These are phyloP conservation scores for Dysmachus trigonus DNA, from an alignment of 2,888 invertebrate genomes.

Conservation along the genomic window DNA sequence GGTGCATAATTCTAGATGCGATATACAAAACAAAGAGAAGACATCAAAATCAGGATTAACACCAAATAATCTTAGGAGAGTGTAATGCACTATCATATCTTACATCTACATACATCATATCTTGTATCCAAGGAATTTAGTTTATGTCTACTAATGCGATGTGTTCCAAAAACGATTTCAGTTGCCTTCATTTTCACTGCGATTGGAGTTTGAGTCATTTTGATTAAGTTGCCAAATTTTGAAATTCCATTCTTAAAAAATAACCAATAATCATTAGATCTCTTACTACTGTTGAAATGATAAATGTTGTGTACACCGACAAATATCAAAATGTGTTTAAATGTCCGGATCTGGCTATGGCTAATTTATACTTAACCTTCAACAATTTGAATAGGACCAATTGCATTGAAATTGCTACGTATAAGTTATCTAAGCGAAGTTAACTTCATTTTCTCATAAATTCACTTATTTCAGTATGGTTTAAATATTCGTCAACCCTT, in stretches of 20 bases:
- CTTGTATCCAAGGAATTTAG: conserved; percentile 57
- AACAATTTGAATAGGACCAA: not conserved
- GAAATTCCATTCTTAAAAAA: not conserved
- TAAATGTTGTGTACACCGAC: not conserved
- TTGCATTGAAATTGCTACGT: not conserved
- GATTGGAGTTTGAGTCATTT: not conserved
- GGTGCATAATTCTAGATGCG: conserved; percentile 60
- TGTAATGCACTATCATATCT: conserved; percentile 59
- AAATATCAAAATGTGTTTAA: not conserved
- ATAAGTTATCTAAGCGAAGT: not conserved
- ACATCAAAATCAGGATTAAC: conserved; percentile 60
- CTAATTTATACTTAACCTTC: not conserved
- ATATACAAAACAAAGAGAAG: conserved; percentile 59
- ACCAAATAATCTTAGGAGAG: conserved; percentile 56
- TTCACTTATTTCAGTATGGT: too few species aligned
- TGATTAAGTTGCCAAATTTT: not conserved
- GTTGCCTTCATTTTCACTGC: conserved; percentile 53
- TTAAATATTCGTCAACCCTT: not conserved
- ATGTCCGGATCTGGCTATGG: not conserved
- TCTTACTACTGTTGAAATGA: not conserved
- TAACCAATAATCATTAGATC: not conserved
- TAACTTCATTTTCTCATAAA: not conserved
- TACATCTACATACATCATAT: too few species aligned
- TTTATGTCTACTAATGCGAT: conserved; percentile 57
- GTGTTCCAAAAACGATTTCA: conserved; percentile 56